Evolutionary conservation across 2,888 invertebrate species (phyloP).

Genomic region (Leistus spinibarbis): DNA sequence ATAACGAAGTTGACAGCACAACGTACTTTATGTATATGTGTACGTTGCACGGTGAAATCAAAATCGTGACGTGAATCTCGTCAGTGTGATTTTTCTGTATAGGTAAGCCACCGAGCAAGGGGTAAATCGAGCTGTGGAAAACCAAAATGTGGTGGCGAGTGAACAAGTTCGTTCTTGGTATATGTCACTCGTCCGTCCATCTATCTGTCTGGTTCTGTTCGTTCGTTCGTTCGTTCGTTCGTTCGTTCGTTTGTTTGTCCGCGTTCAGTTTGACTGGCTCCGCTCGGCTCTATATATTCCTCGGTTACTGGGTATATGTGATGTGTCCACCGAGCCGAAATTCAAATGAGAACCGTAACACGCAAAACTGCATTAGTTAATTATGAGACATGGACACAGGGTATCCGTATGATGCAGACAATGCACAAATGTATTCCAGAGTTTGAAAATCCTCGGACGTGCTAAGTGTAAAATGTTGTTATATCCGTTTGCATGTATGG

Average conservation of each 20-base stretch:
- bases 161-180: background rate
- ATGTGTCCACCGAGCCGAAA: constrained; percentile 28
- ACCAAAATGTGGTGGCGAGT: background rate
- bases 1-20: background rate
- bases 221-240: background rate
- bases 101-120: background rate
- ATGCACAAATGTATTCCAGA: constrained; percentile 43
- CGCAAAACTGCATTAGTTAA: constrained; percentile 39
- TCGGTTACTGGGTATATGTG: background rate
- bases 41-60: background rate
- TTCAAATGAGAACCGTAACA: constrained; percentile 38
- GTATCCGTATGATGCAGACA: constrained; percentile 39
- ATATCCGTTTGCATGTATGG: constrained; percentile 49
- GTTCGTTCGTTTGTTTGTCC: background rate
- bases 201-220: background rate
- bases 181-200: constrained; percentile 4
- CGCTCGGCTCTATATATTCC: background rate
- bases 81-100: background rate
- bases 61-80: background rate
- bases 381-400: constrained; percentile 37
- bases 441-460: constrained; percentile 51
- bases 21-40: background rate
- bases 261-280: background rate
- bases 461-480: constrained; percentile 55
- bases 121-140: background rate